Percentiles rank a stretch among this genome's conserved stretches.
Conservation (phyloP, 1,140 invertebrate genomes). For the Propsilocerus akamusi region DNA sequence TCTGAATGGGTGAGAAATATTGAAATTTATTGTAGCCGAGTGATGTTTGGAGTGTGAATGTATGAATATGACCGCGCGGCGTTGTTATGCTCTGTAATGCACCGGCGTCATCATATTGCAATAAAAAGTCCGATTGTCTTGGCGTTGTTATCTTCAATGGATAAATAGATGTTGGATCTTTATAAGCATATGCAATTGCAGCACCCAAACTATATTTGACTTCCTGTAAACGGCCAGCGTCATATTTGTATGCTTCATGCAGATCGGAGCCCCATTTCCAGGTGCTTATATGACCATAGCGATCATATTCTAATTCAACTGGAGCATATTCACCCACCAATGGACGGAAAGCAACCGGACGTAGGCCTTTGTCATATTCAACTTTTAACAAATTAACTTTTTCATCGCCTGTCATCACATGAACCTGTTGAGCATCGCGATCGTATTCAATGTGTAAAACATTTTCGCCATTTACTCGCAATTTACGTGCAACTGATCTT, state of each 20-base stretch:
- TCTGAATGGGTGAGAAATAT: constrained; percentile 75
- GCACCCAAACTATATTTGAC: constrained; percentile 77
- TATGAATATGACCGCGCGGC: constrained; percentile 79
- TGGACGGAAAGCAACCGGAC: constrained; percentile 76
- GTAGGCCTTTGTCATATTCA: constrained; percentile 77
- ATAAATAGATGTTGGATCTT: constrained; percentile 70
- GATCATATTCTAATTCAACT: constrained; percentile 82
- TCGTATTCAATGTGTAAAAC: constrained; percentile 85
- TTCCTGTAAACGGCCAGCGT: constrained; percentile 68
- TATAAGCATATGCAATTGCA: constrained; percentile 69
- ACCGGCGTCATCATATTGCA: constrained; percentile 83
- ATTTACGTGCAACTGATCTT: constrained; percentile 60
- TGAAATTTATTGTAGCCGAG: constrained; percentile 85
- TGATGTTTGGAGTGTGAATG: constrained; percentile 78
- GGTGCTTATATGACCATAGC: constrained; percentile 69
- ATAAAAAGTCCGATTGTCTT: constrained; percentile 73
- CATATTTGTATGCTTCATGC: constrained; percentile 73
- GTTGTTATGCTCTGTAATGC: constrained; percentile 80
- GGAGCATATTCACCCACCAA: constrained; percentile 66
- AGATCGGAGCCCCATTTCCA: constrained; percentile 90
- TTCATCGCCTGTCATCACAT: constrained; percentile 68
- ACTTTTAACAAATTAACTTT: constrained; percentile 76
- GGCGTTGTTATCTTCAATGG: constrained; percentile 84
- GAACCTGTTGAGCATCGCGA: constrained; percentile 70
- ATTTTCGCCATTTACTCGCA: constrained; percentile 80